phyloP scores from a whole-genome alignment of 2,797 vertebrate species.

The Myripristis jacobus region DNA sequence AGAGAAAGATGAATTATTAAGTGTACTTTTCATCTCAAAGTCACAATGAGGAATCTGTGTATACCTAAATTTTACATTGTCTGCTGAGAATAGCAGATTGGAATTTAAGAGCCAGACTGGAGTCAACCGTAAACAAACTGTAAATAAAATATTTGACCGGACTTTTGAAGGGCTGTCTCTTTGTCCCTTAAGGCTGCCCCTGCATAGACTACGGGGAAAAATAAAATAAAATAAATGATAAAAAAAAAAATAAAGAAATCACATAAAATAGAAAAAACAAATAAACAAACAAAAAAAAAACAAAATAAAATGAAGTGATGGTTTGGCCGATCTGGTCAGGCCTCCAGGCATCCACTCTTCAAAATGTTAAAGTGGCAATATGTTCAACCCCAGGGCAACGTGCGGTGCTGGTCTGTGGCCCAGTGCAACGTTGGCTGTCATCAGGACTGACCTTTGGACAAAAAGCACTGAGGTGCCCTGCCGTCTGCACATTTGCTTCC shows the following conservation, averaged over 20 bases:
- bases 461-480: slow-evolving; percentile 29
- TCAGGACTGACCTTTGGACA: slow-evolving; percentile 22
- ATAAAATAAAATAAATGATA: not conserved
- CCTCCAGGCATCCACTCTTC: slow-evolving; percentile 25
- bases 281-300: too few species aligned
- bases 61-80: too few species aligned
- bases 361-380: slow-evolving; percentile 1
- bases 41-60: too few species aligned
- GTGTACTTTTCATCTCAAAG: too few species aligned
- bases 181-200: not conserved
- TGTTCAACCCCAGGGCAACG: slow-evolving; percentile 32
- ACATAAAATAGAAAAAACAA: not conserved
- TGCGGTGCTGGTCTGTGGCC: not conserved
- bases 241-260: not conserved
- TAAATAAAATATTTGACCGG: too few species aligned
- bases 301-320: not conserved
- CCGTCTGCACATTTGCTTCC: slow-evolving; percentile 38
- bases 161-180: not conserved
- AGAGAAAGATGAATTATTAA: too few species aligned
- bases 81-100: not conserved
- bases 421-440: not conserved
- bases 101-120: slow-evolving; percentile 8
- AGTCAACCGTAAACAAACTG: not conserved
- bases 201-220: too few species aligned
- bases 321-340: not conserved